A percentile compares a stretch with the other conserved stretches of the same genome.
Evolutionary conservation across 30 jellyfish, hydroid and myxozoan genomes (phyloP).

Genomic region (Catostylus mosaicus): DNA sequence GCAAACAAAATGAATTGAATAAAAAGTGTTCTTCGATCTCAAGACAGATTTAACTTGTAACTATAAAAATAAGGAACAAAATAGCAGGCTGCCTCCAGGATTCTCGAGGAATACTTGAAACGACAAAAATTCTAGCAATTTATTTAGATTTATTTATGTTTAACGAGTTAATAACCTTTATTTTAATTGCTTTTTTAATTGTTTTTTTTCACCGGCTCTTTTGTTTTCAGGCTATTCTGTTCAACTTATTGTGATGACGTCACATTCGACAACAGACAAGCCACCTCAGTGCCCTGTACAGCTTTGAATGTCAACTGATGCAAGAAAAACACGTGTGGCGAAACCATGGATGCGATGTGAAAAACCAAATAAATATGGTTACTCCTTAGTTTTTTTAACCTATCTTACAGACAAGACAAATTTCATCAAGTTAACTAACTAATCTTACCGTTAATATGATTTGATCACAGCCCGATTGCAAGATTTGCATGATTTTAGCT

Average conservation of each 20-base stretch:
- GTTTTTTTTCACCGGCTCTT: neutral
- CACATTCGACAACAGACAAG: neutral
- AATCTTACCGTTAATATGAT: no score
- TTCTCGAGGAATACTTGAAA: no score
- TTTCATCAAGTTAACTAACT: no score
- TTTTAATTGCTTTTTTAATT: neutral
- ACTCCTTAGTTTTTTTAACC: neutral
- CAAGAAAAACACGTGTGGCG: slow-evolving; percentile 36
- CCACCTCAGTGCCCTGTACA: slow-evolving; percentile 9
- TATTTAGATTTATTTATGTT: neutral
- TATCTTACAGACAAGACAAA: neutral
- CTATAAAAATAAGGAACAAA: no score
- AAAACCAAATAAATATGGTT: neutral
- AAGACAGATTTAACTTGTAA: no score
- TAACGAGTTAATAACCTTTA: neutral
- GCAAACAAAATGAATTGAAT: no score
- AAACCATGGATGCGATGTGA: neutral
- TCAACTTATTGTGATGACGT: neutral
- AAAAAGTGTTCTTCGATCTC: no score
- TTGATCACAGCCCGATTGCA: no score
- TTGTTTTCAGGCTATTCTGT: neutral
- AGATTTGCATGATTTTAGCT: no score
- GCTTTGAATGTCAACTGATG: slow-evolving; percentile 7
- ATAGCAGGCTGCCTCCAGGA: no score
- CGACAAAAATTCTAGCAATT: no score